Percentiles rank a stretch among this genome's conserved stretches.
Evolutionary conservation across 2,888 invertebrate species (phyloP).

Genomic region (Blomia tropicalis): DNA sequence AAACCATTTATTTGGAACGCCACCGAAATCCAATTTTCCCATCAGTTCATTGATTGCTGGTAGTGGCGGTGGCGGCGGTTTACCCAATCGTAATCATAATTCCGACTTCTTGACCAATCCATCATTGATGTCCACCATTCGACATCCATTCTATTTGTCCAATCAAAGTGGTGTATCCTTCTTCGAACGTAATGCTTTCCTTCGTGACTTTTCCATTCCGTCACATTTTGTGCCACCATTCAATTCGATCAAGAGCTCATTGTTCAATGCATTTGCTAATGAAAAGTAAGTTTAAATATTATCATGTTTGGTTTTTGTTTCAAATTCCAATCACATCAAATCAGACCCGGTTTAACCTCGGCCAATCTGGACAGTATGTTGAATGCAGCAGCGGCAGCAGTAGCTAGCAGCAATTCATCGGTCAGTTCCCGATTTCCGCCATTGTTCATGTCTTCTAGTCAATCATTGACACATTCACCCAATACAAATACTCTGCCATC

Average conservation of each 20-base stretch:
- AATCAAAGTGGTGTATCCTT: constrained; percentile 13
- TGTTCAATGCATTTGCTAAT: background rate
- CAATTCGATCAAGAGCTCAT: background rate
- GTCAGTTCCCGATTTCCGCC: constrained; percentile 1
- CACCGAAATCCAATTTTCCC: constrained; percentile 1
- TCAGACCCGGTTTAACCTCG: background rate
- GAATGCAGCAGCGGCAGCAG: constrained; percentile 15
- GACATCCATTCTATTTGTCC: constrained; percentile 5
- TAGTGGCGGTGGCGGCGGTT: too few species aligned
- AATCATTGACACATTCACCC: background rate
- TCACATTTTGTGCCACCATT: constrained; percentile 15
- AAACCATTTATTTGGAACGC: background rate
- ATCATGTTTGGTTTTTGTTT: background rate
- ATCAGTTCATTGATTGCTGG: constrained; percentile 15
- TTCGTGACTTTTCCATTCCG: constrained; percentile 8
- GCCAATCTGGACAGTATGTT: constrained; percentile 12
- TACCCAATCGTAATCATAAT: background rate
- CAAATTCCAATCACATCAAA: background rate
- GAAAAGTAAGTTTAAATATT: constrained; percentile 3
- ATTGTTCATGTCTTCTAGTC: background rate
- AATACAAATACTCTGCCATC: background rate
- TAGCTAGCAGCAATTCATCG: background rate
- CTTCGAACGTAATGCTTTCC: constrained; percentile 3
- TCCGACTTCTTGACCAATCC: background rate
- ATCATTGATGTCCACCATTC: constrained; percentile 7